Percentiles rank a stretch among this genome's conserved stretches.
phyloP scores from a whole-genome alignment of 2,888 invertebrate species.

The Calliscelio sp. region DNA sequence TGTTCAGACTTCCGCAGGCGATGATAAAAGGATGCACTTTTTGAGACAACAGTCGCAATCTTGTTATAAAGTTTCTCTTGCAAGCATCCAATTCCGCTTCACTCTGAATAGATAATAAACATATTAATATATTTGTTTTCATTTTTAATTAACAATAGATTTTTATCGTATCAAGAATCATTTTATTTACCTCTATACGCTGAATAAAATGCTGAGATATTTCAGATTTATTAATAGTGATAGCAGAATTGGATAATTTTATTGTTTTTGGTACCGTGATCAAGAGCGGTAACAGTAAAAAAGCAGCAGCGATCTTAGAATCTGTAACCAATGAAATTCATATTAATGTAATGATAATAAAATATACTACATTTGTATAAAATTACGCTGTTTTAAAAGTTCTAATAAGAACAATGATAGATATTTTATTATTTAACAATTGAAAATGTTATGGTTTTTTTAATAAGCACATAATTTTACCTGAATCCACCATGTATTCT shows the following conservation, averaged over 20 bases:
- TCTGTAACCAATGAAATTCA: slow-evolving; percentile 3
- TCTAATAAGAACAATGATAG: too few species aligned
- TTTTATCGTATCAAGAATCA: background rate
- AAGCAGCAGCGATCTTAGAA: slow-evolving; percentile 21
- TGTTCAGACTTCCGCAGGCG: slow-evolving; percentile 42
- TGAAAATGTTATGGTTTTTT: too few species aligned
- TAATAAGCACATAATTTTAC: slow-evolving; percentile 17
- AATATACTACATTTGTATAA: background rate
- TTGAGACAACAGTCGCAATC: slow-evolving; percentile 15
- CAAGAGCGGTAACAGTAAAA: slow-evolving; percentile 25
- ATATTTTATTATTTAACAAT: too few species aligned
- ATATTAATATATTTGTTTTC: slow-evolving; percentile 9
- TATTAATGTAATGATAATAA: background rate
- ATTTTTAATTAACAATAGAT: background rate
- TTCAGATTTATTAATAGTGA: slow-evolving; percentile 20
- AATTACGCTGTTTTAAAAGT: too few species aligned
- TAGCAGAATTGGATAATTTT: background rate
- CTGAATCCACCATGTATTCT: slow-evolving; percentile 4
- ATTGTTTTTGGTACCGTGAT: slow-evolving; percentile 29
- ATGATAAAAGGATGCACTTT: slow-evolving; percentile 41
- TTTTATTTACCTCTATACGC: slow-evolving; percentile 25
- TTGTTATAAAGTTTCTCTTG: slow-evolving; percentile 17
- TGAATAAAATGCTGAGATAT: slow-evolving; percentile 32
- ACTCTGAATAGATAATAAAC: slow-evolving; percentile 33
- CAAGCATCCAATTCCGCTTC: slow-evolving; percentile 39